These are phyloP conservation scores for Furcula furcula DNA, from an alignment of 2,888 invertebrate genomes.

Conservation along the genomic window DNA sequence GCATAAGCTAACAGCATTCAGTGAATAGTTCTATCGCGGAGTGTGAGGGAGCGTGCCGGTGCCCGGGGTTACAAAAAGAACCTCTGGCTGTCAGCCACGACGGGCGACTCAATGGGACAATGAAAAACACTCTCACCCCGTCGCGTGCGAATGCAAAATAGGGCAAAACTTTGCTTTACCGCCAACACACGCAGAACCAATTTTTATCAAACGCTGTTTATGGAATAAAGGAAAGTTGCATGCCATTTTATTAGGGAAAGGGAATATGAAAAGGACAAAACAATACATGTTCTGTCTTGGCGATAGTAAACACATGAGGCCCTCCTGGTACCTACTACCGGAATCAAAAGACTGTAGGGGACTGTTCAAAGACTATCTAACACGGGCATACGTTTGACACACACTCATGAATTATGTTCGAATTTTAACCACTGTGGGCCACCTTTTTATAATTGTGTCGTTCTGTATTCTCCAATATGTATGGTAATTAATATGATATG, in stretches of 20 bases:
- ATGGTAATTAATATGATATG: no score
- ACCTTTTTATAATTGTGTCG: no score
- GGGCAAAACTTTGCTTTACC: constrained; percentile 40
- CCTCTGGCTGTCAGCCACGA: constrained; percentile 52
- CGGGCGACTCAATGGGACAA: constrained; percentile 54
- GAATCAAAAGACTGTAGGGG: no score
- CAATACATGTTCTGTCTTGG: no score
- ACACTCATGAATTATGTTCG: no score
- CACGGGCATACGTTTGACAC: no score
- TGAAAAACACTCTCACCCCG: constrained; percentile 70
- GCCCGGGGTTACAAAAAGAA: constrained; percentile 41
- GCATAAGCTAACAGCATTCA: no score
- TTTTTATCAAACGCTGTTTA: constrained; percentile 49
- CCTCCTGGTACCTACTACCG: no score
- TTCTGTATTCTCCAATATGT: no score
- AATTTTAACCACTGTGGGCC: no score
- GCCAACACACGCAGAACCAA: constrained; percentile 40
- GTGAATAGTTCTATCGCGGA: constrained; percentile 4
- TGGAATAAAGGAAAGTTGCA: constrained; percentile 47
- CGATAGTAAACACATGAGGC: no score
- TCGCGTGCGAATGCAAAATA: constrained; percentile 66
- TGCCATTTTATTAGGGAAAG: constrained; percentile 28
- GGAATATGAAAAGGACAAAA: constrained; percentile 24
- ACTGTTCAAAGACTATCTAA: no score
- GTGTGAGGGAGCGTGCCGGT: background rate